Percentiles rank a stretch among this genome's conserved stretches.
Conservation (phyloP, 1,140 invertebrate species). For the Habropoda laboriosa region DNA sequence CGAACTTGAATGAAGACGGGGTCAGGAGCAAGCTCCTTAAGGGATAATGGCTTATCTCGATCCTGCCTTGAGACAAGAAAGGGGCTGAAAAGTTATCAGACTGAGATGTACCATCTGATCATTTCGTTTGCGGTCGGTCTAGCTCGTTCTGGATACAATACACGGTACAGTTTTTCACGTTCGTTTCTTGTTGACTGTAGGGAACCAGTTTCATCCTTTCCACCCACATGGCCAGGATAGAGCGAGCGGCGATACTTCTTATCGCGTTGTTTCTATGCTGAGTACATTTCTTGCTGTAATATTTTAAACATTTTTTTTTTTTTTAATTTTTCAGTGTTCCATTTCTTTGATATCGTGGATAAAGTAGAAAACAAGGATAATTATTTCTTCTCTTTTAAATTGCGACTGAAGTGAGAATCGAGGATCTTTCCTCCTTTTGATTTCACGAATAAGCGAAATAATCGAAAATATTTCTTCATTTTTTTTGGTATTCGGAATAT, state of each 20-base stretch:
- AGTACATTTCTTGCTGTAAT: background rate
- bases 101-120: conserved; percentile 4
- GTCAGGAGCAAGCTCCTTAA: conserved; percentile 61
- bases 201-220: conserved; percentile 28
- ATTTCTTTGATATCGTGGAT: background rate
- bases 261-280: too few species aligned
- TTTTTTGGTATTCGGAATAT: too few species aligned
- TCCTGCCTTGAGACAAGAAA: conserved; percentile 29
- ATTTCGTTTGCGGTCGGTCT: background rate
- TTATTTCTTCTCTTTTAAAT: too few species aligned
- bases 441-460: too few species aligned
- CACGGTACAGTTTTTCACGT: background rate
- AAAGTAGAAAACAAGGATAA: background rate
- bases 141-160: conserved; percentile 8
- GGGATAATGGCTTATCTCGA: conserved; percentile 66
- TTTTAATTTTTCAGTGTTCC: background rate
- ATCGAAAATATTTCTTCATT: too few species aligned
- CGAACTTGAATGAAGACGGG: conserved; percentile 58
- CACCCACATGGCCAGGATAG: conserved; percentile 2
- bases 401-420: background rate
- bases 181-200: conserved; percentile 4
- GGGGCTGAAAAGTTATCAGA: conserved; percentile 28
- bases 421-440: background rate
- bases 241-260: background rate
- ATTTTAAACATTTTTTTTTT: too few species aligned